Base-by-base conservation (phyloP, 2,113 vertebrate species). In the Grus americana region DNA sequence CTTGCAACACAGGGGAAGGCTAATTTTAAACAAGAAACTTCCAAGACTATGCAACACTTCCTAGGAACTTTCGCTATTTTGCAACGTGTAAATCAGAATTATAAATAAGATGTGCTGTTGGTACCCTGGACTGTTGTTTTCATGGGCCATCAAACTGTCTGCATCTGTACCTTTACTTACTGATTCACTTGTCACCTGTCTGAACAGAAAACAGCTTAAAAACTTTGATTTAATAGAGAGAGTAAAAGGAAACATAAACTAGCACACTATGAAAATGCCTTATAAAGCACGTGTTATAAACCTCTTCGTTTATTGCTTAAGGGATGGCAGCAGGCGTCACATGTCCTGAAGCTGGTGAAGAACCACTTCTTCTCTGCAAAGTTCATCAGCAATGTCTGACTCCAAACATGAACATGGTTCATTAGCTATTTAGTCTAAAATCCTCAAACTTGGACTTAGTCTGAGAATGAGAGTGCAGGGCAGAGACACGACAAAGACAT, bases 221-320 rank as follows among this genome's bases (percentile, higher is more conserved):
- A 94, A 71, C 29, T 74, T 73, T 3, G 7, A 67, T 88, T 89
- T 94, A 90, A 61, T 72, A 93, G 36, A 82, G 62, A 70, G 16
- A 86, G 18, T 70, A 78, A 91, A 95, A 94, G 29, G 59, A 94
- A 96, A 96, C 23, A 86, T 14, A 72, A 74, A 83, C 29, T 15
- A 92, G 40, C 8, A 13, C 23, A 34, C 71, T 85, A 92, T 34
- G 55, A 81, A 95, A 97, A 83, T 74, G 19, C 12, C 23, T 89
- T 71, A 65, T 84, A 94, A 88, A 93, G n/a, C 52, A 79, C 50
- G 63, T 92, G 59, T 52, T 55, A 40, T 32, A 88, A 88, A 72
- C 14, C 27, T 38, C 32, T 92, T 80, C 2, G 3, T 61, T 86
- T 79, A 57, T 34, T 83, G 88, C 84, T 76, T 75, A 91, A 86